Percentiles rank a stretch among this genome's conserved stretches.
Conservation (phyloP, 2,797 vertebrate genomes). For the Leptodactylus fallax region DNA sequence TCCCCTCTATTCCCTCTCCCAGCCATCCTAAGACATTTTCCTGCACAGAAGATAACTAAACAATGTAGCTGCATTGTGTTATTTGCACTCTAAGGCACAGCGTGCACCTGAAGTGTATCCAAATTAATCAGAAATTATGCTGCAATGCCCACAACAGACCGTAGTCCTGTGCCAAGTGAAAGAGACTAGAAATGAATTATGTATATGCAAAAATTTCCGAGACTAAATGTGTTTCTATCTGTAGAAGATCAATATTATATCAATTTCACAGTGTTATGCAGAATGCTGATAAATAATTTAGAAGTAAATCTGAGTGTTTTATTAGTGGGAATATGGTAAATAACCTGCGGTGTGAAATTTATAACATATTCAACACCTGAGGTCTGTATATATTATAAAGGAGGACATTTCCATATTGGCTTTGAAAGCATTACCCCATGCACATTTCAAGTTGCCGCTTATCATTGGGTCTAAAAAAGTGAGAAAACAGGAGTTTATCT, state of each 20-base stretch:
- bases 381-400: slow-evolving; percentile 53
- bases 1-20: neutral
- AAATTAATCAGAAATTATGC: slow-evolving; percentile 52
- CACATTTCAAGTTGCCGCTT: slow-evolving; percentile 46
- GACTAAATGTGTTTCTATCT: slow-evolving; percentile 54
- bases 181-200: slow-evolving; percentile 53
- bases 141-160: slow-evolving; percentile 29
- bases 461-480: slow-evolving; percentile 62
- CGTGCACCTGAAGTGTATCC: slow-evolving; percentile 41
- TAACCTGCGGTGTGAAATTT: slow-evolving; percentile 49
- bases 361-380: slow-evolving; percentile 59
- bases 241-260: slow-evolving; percentile 42
- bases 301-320: slow-evolving; percentile 26
- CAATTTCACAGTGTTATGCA: slow-evolving; percentile 48
- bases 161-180: slow-evolving; percentile 15
- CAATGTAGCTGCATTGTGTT: slow-evolving; percentile 24
- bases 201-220: slow-evolving; percentile 41
- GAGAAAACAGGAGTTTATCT: slow-evolving; percentile 66
- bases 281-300: slow-evolving; percentile 52
- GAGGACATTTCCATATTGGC: slow-evolving; percentile 63
- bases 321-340: slow-evolving; percentile 39
- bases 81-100: slow-evolving; percentile 46
- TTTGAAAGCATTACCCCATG: slow-evolving; percentile 64
- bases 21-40: neutral
- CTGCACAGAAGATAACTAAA: slow-evolving; percentile 19